phyloP scores from a whole-genome alignment of 2,797 vertebrate species.

The Smutsia gigantea region DNA sequence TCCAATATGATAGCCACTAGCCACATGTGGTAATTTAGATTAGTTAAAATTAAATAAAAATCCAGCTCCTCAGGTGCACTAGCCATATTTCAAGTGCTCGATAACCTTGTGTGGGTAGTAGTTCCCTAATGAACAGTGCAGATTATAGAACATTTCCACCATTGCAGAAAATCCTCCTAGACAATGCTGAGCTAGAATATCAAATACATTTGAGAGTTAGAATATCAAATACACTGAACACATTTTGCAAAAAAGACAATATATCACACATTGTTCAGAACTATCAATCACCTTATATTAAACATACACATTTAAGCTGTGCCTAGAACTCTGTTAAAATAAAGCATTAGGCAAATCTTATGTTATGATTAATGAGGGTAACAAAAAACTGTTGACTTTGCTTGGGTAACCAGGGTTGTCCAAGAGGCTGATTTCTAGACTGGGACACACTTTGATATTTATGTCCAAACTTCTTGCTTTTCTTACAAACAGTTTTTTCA shows the following conservation, averaged over 20 bases:
- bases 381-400: neutral
- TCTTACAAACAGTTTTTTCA: neutral
- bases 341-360: neutral
- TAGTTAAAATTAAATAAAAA: conserved; percentile 1
- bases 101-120: neutral
- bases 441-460: neutral
- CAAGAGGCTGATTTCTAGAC: neutral
- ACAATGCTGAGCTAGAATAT: neutral
- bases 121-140: neutral
- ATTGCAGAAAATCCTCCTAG: neutral
- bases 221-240: neutral
- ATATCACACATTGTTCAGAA: neutral
- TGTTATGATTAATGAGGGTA: neutral
- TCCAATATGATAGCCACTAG: conserved; percentile 4
- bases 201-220: neutral
- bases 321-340: neutral
- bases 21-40: neutral
- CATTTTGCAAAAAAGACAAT: neutral
- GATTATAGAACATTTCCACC: neutral
- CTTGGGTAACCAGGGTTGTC: neutral
- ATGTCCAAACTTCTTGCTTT: neutral
- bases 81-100: neutral
- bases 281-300: neutral
- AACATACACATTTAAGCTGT: neutral
- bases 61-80: neutral